Evolutionary conservation across 1,140 invertebrate species (phyloP).

Genomic region (Yoshiicerus persimilis): DNA sequence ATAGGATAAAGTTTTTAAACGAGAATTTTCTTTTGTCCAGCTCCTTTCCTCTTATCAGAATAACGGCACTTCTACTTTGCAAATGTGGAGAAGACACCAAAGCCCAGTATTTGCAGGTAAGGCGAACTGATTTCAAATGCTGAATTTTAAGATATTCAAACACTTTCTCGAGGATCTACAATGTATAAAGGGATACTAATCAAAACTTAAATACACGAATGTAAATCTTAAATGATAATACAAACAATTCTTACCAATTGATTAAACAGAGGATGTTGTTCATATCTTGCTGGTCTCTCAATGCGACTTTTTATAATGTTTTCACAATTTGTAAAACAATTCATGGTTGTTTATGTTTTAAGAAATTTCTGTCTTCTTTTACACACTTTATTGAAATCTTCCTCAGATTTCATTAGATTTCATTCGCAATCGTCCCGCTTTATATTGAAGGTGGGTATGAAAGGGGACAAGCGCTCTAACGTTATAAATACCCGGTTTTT

Average conservation of each 20-base stretch:
- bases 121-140: background rate
- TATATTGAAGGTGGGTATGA: background rate
- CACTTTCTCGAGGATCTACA: background rate
- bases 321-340: background rate
- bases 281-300: background rate
- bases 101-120: constrained; percentile 20
- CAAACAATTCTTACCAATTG: background rate
- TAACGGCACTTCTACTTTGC: constrained; percentile 22
- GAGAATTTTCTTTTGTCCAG: constrained; percentile 19
- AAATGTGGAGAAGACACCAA: background rate
- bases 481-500: background rate
- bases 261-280: background rate
- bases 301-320: background rate
- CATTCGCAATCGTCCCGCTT: background rate
- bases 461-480: background rate
- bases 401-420: background rate
- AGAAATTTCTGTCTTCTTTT: no score
- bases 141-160: background rate
- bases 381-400: background rate
- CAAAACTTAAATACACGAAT: no score
- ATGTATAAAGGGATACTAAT: background rate
- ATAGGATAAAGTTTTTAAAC: constrained; percentile 22
- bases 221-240: no score
- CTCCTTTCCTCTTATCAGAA: constrained; percentile 20
- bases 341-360: background rate